Base-by-base conservation (phyloP, 2,888 invertebrate species). In the Acanthosepion esculentum region DNA sequence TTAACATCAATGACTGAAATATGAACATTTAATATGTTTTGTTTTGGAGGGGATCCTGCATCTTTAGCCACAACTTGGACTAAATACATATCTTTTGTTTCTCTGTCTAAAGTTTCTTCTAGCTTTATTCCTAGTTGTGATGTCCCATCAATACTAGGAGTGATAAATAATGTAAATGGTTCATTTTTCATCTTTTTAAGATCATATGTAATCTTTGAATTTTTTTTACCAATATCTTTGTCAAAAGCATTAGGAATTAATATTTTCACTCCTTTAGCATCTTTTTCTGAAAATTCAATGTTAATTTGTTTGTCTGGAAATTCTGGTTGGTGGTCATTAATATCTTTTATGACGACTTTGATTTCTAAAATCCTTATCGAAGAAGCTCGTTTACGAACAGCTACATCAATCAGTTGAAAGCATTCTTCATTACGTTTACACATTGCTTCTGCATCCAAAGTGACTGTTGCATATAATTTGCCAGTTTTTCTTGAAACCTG, bases 331-430 rank as follows among this genome's bases (percentile, higher is more conserved):
- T 78, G 78, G 15, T 78, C 78, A 78, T 78, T 78, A 15, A 78
- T 78, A 33, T 78, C 78, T 78, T 78, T 78, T 78, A 78, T 78
- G 78, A 78, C 33, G 12, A 78, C 78, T 78, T 78, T 78, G 12
- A 78, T 78, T 78, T 78, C 78, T n/a, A 78, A n/a, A 78, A 78
- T 78, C n/a, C 78, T 78, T 12, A 78, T 78, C 33, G 78, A 78
- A 78, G 78, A 78, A 78, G 78, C 33, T 78, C 78, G 18, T 78
- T 78, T 78, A n/a, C 78, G 78, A 78, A 78, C 78, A 78, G 78
- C 78, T 78, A 78, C 78, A 78, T 78, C 78, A 78, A 78, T 78
- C 4, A 78, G 78, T 18, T 78, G 78, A 78, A 33, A 78, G 12
- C 78, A 59, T 20, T 59, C 59, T 59, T 59, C 23, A 59, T 59